Conservation (phyloP, 2,113 vertebrate species). For the Toxotes chatareus region DNA sequence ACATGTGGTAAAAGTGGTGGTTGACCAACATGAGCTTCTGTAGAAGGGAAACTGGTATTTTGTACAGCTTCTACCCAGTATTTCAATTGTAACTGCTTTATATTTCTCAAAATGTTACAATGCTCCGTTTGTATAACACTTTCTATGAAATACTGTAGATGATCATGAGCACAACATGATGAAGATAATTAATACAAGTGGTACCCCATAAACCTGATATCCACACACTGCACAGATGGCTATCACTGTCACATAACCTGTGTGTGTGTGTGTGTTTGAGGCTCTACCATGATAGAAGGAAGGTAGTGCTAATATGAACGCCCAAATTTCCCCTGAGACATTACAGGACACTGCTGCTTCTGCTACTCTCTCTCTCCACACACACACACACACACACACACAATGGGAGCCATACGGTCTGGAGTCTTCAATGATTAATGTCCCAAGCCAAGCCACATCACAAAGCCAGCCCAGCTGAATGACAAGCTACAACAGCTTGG, state of each 20-base stretch:
- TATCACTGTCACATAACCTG: constrained; percentile 38
- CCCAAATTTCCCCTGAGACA: constrained; percentile 70
- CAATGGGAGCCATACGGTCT: constrained; percentile 61
- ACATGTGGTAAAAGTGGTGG: no score
- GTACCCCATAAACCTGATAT: constrained; percentile 50
- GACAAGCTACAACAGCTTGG: constrained; percentile 64
- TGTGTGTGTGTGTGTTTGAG: constrained; percentile 15
- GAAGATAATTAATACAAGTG: constrained; percentile 33
- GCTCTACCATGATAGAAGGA: constrained; percentile 26
- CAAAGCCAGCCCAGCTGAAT: constrained; percentile 66
- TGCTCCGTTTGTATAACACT: no score
- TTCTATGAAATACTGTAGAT: not conserved
- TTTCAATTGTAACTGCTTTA: not conserved
- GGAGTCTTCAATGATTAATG: constrained; percentile 81
- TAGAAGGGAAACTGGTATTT: no score
- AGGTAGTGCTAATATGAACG: constrained; percentile 44
- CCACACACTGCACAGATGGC: constrained; percentile 45
- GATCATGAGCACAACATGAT: constrained; percentile 20
- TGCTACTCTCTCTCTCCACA: constrained; percentile 14
- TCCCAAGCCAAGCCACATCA: constrained; percentile 79
- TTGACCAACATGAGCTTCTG: not conserved
- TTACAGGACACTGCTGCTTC: constrained; percentile 26
- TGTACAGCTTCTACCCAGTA: not conserved
- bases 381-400: constrained; percentile 56
- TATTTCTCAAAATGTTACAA: not conserved